Evolutionary conservation across 2,888 invertebrate genomes (phyloP).

Genomic region (Orthosia gracilis): DNA sequence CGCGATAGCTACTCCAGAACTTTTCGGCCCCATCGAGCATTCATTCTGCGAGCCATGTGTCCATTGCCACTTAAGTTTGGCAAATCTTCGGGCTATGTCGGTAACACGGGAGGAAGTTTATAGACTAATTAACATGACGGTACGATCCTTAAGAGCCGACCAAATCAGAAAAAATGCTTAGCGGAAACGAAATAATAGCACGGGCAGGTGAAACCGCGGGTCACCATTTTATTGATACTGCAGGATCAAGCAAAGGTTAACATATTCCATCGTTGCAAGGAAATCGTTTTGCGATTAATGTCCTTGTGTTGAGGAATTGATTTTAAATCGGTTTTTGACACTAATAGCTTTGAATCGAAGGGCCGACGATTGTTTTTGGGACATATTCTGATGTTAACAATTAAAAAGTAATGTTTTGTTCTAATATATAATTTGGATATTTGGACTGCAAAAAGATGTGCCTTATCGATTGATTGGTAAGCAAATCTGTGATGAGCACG

Average conservation of each 20-base stretch:
- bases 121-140: no score
- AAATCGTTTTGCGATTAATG: slow-evolving; percentile 9
- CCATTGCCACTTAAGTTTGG: no score
- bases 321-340: background rate
- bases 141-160: no score
- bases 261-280: slow-evolving; percentile 7
- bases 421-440: background rate
- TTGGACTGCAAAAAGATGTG: background rate
- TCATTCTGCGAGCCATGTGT: no score
- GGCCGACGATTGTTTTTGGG: background rate
- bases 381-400: background rate
- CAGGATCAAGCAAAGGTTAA: slow-evolving; percentile 31
- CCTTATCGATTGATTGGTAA: background rate
- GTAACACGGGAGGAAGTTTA: no score
- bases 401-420: background rate
- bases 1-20: no score
- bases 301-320: slow-evolving; percentile 4
- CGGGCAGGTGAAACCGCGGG: no score
- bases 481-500: no score
- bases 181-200: no score
- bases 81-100: no score
- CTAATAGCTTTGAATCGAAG: background rate
- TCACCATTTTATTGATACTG: slow-evolving; percentile 30
- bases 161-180: no score
- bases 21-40: no score